Evolutionary conservation across 2,888 invertebrate genomes (phyloP).

Genomic region (Acanthoscelides obtectus): DNA sequence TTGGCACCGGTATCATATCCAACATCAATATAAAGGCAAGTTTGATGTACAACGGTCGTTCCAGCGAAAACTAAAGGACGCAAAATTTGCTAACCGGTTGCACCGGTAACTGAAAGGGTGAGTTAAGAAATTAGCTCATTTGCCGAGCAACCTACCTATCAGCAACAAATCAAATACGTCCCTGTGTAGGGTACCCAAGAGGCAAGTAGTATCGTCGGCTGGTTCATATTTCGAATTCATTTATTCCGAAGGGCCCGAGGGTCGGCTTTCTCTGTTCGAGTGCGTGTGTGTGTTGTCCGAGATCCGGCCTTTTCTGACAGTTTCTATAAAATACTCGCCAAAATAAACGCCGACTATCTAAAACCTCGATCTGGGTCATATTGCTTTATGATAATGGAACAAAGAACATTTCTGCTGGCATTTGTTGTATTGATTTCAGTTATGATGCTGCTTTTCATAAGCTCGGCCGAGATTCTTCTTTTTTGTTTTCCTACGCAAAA

Average conservation of each 20-base stretch:
- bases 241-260: background rate
- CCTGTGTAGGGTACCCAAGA: background rate
- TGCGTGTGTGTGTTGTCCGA: background rate
- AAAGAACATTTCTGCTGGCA: background rate
- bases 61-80: no score
- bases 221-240: background rate
- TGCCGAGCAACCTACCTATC: no score
- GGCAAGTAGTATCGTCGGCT: background rate
- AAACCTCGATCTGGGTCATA: background rate
- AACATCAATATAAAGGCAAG: no score
- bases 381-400: background rate
- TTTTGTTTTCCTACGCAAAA: no score
- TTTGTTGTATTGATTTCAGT: background rate
- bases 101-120: no score
- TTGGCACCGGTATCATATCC: no score
- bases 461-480: no score
- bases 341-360: background rate
- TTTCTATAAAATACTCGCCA: background rate
- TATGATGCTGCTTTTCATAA: no score
- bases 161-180: background rate
- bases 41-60: no score
- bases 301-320: background rate
- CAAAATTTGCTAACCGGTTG: no score
- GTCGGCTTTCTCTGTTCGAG: background rate
- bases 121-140: no score